Conservation (phyloP, 2,888 invertebrate species). For the Leptinotarsa rubiginosa region DNA sequence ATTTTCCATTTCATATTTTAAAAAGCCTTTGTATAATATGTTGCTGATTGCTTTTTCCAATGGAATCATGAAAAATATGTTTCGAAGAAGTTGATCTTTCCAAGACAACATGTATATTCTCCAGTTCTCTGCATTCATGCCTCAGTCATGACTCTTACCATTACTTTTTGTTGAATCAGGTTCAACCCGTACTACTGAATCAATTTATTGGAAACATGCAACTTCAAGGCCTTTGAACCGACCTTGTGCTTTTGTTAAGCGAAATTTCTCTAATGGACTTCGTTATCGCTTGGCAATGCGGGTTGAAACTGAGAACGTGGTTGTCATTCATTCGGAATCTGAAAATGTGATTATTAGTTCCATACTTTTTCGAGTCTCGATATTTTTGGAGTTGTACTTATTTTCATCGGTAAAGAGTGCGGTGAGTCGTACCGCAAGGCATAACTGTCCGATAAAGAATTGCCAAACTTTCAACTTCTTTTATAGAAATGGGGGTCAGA, state of each 20-base stretch:
- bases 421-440: no score
- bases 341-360: background rate
- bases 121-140: no score
- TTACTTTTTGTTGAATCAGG: background rate
- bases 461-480: no score
- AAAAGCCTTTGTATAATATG: no score
- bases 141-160: background rate
- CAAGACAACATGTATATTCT: no score
- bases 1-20: no score
- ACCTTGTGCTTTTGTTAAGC: slow-evolving; percentile 12
- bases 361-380: background rate
- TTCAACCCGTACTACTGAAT: slow-evolving; percentile 5
- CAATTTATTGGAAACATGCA: background rate
- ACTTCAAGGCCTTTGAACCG: background rate
- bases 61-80: no score
- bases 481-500: no score
- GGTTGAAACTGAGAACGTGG: background rate
- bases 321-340: background rate
- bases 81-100: no score
- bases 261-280: slow-evolving; percentile 9
- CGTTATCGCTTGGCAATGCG: background rate
- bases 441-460: no score
- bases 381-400: background rate
- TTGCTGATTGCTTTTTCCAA: no score
- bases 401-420: no score